Percentiles rank a stretch among this genome's conserved stretches.
phyloP scores from a whole-genome alignment of 2,113 vertebrate species.

The Ivindomyrus marchei region DNA sequence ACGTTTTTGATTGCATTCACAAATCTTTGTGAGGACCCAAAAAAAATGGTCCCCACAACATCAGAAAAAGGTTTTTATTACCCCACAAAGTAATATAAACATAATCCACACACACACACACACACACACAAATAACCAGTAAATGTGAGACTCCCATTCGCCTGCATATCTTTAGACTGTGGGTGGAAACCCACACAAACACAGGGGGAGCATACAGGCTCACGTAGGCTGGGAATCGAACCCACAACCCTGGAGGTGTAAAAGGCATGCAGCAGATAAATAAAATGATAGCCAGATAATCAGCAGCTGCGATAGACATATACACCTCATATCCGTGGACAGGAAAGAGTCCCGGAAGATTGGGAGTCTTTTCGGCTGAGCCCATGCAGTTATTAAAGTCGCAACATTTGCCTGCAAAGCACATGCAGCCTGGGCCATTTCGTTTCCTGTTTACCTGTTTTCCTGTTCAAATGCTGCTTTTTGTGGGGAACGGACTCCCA shows the following conservation, averaged over 20 bases:
- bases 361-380: constrained; percentile 34
- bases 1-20: too few species aligned
- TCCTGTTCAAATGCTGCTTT: constrained; percentile 36
- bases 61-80: not conserved
- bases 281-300: not conserved
- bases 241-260: not conserved
- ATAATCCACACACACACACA: not conserved
- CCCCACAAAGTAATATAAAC: too few species aligned
- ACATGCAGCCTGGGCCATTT: constrained; percentile 40
- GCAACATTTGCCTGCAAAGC: constrained; percentile 35
- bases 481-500: constrained; percentile 32
- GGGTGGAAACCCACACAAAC: not conserved
- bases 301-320: not conserved
- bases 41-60: not conserved
- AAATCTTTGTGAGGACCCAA: too few species aligned
- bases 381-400: constrained; percentile 31
- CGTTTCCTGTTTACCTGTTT: constrained; percentile 39
- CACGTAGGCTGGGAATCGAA: not conserved
- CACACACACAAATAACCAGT: not conserved
- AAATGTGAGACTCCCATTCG: not conserved
- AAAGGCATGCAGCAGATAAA: not conserved
- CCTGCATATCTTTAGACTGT: not conserved
- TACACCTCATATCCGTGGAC: not conserved
- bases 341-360: not conserved
- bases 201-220: not conserved